Base-by-base conservation (phyloP, 2,888 invertebrate genomes). In the Dryococelus australis region DNA sequence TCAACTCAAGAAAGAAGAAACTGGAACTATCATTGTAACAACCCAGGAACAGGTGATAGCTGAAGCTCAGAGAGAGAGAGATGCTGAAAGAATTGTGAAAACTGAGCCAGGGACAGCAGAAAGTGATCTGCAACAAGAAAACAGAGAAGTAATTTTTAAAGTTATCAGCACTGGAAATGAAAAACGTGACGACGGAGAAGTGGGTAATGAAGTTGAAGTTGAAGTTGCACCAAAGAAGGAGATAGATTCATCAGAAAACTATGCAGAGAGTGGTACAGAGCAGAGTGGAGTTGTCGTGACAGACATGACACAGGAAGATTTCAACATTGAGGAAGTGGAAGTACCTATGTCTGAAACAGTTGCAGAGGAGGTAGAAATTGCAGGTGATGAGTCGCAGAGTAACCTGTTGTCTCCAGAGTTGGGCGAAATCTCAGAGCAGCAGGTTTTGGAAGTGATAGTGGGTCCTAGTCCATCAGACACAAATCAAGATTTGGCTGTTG, bases 361-460 rank as follows among this genome's bases (percentile, higher is more conserved):
- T 20, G 85, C 79, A 10, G 28, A 87, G 53, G 87, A n/a, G n/a
- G 78, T 87, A 13, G 85, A 87, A 26, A 85, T 87, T 12, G 47
- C 43, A 8, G 79, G 78, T 6, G 87, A 87, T 10, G 84, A 83
- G 8, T 24, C 80, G 12, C 28, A 79, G 43, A 8, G 35, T 20
- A 13, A 86, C 43, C 27, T 53, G 5, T 13, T 35, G 79, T 20
- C 26, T 35, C 86, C 65, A 4, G 78, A 24, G 65, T 65, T 79
- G 65, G 43, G 35, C 12, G 65, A 35, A n/a, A 78, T 86, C 65
- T 83, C 83, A 13, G 83, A 83, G 83, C 83, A 83, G 24, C 35
- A 83, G 13, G 83, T 83, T 20, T 24, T 83, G 83, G 83, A 83
- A 24, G 43, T 83, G 28, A 83, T 83, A 43, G 83, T 83, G 8